Evolutionary conservation across 1,140 invertebrate genomes (phyloP).

Genomic region (Ips typographus): DNA sequence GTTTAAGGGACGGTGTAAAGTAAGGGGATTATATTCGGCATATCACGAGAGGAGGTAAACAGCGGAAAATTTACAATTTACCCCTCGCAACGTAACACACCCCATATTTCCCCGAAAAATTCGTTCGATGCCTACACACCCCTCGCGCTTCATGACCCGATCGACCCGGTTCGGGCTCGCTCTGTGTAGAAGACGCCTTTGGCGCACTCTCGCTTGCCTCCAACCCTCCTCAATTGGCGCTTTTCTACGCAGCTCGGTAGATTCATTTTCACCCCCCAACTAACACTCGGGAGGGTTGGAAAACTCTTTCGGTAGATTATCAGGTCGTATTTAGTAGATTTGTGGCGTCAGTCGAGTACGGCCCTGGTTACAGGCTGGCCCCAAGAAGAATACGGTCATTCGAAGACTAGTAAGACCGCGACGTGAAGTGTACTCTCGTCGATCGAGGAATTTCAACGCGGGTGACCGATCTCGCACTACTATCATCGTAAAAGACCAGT

Average conservation of each 20-base stretch:
- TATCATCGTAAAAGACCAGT: conserved; percentile 4
- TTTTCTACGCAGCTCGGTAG: conserved; percentile 1
- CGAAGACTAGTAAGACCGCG: neutral
- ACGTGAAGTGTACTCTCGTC: neutral
- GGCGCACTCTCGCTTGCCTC: conserved; percentile 7
- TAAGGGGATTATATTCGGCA: neutral
- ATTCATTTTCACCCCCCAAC: neutral
- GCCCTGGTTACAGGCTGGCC: conserved; percentile 1
- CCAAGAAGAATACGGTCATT: conserved; percentile 7
- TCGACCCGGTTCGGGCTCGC: conserved; percentile 3
- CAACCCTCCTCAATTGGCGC: neutral
- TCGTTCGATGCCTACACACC: conserved; percentile 4
- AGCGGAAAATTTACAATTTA: conserved; percentile 1
- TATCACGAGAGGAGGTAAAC: neutral
- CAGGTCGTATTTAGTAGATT: neutral
- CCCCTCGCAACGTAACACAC: conserved; percentile 5
- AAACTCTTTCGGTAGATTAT: neutral
- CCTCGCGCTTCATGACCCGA: conserved; percentile 6
- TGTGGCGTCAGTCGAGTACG: neutral
- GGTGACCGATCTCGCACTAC: conserved; percentile 2
- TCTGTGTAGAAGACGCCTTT: conserved; percentile 3
- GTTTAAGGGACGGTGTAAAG: too few species aligned
- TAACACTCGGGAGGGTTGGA: too few species aligned
- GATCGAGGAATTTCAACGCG: neutral
- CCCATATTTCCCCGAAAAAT: conserved; percentile 1